Base-by-base conservation (phyloP, 2,888 invertebrate genomes). In the Tuberolachnus salignus region DNA sequence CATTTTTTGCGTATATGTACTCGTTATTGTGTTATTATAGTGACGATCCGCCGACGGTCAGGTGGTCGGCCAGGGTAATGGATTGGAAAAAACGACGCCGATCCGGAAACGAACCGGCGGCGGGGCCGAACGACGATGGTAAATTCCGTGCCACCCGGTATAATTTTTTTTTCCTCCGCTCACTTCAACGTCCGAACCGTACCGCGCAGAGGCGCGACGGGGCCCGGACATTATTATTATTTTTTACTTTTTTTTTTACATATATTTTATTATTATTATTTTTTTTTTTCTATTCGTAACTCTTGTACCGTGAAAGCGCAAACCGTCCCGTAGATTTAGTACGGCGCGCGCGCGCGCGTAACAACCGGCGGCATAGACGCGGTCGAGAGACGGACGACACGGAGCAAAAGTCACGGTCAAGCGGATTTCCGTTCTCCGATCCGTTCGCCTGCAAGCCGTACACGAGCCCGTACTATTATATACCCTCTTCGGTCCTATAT, bases 11-110 rank as follows among this genome's bases (percentile, higher is more conserved):
- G 34, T 34, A 34, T 6, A 34, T 34, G 6, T 34, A 34, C 34
- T 34, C n/a, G n/a, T n/a, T 34, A 4, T 34, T 34, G 34, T 34
- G 34, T 16, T 23, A 61, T 34, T 63, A 64, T 44, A 44, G 64
- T 26, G 19, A 59, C 14, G 23, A 46, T 59, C 19, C 59, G n/a
- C 21, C 19, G 34, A 34, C 34, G 34, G 34, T 34, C 34, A 34
- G 34, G 6, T 34, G 34, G 34, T 34, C 9, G 14, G 34, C 3
- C 19, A 14, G 26, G 57, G 57, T 75, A 75, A 75, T 67, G 75
- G 67, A 67, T 67, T 57, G 75, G 75, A 75, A 75, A n/a, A 75
- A 75, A 75, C 34, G 57, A 67, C 42, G 14, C 53, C 67, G 10
- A 49, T 19, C 55, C 66, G 74, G 74, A 63, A 53, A 21, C 51